phyloP scores from a whole-genome alignment of 2,113 vertebrate genomes.

The Oceanodroma tethys region DNA sequence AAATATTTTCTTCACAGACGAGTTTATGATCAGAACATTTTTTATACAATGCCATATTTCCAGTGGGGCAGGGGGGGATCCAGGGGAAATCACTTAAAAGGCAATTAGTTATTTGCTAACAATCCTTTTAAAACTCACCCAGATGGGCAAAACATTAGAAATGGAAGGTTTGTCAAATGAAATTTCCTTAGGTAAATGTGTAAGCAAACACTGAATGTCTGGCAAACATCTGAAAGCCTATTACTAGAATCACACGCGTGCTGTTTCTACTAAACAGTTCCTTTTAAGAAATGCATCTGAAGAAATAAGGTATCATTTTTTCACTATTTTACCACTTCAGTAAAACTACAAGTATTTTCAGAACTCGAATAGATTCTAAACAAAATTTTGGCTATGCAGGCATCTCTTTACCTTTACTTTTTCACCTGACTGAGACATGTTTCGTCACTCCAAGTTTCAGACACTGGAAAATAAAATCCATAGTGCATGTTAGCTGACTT shows the following conservation, averaged over 20 bases:
- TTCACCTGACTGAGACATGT: conserved; percentile 84
- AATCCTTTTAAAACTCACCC: not conserved
- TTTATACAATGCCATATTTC: not conserved
- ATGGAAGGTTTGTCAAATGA: not conserved
- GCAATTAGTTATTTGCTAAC: not conserved
- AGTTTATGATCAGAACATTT: not conserved
- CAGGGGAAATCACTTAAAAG: not conserved
- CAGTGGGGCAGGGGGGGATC: not conserved
- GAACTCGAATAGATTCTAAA: not conserved
- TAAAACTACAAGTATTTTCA: not conserved
- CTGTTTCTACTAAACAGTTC: not conserved
- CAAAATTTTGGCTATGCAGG: not conserved
- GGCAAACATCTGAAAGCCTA: not conserved
- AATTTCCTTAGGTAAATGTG: not conserved
- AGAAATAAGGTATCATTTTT: not conserved
- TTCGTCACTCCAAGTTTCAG: conserved; percentile 38
- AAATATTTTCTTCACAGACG: not conserved
- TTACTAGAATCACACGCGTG: not conserved
- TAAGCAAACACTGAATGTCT: not conserved
- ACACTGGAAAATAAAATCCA: conserved; percentile 56
- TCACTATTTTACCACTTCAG: not conserved
- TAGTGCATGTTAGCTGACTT: not conserved
- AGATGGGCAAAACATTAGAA: not conserved
- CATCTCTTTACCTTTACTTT: conserved; percentile 81
- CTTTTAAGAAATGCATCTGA: not conserved